phyloP scores from a whole-genome alignment of 2,888 invertebrate genomes.

The Caenorhabditis wallacei region DNA sequence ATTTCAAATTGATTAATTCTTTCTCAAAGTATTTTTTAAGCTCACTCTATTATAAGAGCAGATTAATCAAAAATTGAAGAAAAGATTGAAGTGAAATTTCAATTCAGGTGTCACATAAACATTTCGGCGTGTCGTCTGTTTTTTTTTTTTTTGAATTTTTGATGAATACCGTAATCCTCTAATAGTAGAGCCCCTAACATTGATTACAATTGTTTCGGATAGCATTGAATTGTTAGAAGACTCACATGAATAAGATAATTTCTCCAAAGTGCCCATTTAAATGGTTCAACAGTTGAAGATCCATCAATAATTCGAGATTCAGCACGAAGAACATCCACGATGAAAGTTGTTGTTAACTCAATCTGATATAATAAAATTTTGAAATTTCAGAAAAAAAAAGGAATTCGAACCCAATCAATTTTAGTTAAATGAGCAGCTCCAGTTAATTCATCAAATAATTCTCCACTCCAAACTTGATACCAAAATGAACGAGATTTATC shows the following conservation, averaged over 20 bases:
- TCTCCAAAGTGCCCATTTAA: slow-evolving; percentile 65
- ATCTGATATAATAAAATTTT: slow-evolving; percentile 48
- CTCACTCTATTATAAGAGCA: background rate
- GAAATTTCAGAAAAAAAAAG: too few species aligned
- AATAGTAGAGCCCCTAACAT: too few species aligned
- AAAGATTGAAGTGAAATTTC: too few species aligned
- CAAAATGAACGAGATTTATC: slow-evolving; percentile 31
- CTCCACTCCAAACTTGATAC: slow-evolving; percentile 63
- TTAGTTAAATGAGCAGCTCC: slow-evolving; percentile 53
- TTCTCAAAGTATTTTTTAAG: too few species aligned
- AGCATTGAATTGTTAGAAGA: too few species aligned
- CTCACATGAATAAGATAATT: slow-evolving; percentile 62
- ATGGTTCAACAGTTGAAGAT: slow-evolving; percentile 50
- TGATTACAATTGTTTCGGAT: too few species aligned
- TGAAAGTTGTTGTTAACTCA: slow-evolving; percentile 61
- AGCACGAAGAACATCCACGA: slow-evolving; percentile 68
- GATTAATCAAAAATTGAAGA: background rate
- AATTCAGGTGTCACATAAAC: too few species aligned
- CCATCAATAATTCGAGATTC: slow-evolving; percentile 59
- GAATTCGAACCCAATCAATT: slow-evolving; percentile 58
- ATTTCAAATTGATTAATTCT: too few species aligned
- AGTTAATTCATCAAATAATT: slow-evolving; percentile 58
- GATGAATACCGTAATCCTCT: too few species aligned
- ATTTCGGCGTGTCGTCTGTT: too few species aligned
- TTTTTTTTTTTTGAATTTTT: too few species aligned